A percentile compares a stretch with the other conserved stretches of the same genome.
Conservation (phyloP, 2,888 invertebrate genomes). For the Tyria jacobaeae region DNA sequence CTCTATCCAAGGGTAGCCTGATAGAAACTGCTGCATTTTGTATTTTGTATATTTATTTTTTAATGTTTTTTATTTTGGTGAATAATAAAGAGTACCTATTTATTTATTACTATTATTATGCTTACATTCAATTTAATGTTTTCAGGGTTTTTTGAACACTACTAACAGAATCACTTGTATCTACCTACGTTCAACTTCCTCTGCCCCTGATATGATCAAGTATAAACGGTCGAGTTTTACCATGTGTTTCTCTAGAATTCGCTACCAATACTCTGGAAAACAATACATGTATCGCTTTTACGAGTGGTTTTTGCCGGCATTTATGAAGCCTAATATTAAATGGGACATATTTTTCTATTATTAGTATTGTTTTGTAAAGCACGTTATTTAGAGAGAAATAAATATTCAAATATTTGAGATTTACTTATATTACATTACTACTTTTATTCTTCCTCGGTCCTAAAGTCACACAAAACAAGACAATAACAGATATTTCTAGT, state of each 20-base stretch:
- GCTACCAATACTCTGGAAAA: slow-evolving; percentile 23
- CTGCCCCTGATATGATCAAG: slow-evolving; percentile 28
- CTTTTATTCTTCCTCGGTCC: too few species aligned
- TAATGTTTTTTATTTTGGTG: too few species aligned
- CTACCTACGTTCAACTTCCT: slow-evolving; percentile 42
- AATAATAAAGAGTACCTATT: too few species aligned
- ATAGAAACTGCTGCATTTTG: too few species aligned
- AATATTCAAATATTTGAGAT: not conserved
- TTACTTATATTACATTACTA: too few species aligned
- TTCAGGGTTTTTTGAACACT: slow-evolving; percentile 16
- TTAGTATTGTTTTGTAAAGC: not conserved
- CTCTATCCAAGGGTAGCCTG: too few species aligned
- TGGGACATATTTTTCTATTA: slow-evolving; percentile 53
- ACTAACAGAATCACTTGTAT: slow-evolving; percentile 4
- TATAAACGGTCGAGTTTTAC: slow-evolving; percentile 38
- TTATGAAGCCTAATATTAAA: slow-evolving; percentile 39
- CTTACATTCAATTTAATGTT: not conserved
- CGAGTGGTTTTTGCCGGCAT: slow-evolving; percentile 54
- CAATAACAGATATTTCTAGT: too few species aligned
- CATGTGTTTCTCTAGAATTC: slow-evolving; percentile 43
- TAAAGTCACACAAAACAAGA: too few species aligned
- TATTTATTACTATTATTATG: too few species aligned
- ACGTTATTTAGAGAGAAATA: not conserved
- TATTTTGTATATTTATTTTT: too few species aligned
- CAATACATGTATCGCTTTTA: slow-evolving; percentile 32